A percentile compares a stretch with the other conserved stretches of the same genome.
phyloP scores from a whole-genome alignment of 2,113 vertebrate species.

The Mugil cephalus region DNA sequence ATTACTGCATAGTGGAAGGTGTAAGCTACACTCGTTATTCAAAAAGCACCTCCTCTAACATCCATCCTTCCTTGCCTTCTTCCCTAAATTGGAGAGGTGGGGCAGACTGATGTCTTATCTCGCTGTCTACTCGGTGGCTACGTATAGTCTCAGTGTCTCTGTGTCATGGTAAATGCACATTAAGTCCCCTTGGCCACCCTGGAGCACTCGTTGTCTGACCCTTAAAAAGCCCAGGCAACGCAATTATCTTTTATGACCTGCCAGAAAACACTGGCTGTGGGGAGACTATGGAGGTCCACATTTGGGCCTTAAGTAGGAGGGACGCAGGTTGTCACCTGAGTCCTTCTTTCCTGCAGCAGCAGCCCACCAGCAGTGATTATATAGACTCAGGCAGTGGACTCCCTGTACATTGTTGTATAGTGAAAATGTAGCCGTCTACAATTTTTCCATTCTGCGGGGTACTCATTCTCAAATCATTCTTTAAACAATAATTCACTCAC shows the following conservation, averaged over 20 bases:
- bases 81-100: constrained; percentile 60
- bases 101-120: constrained; percentile 66
- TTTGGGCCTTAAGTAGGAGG: constrained; percentile 28
- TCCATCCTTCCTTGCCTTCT: constrained; percentile 27
- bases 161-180: constrained; percentile 71
- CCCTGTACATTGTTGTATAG: neutral
- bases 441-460: neutral
- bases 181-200: constrained; percentile 78
- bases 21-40: constrained; percentile 20
- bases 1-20: constrained; percentile 2
- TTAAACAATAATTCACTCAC: too few species aligned
- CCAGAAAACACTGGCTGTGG: constrained; percentile 79
- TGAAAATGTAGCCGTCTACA: neutral
- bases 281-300: constrained; percentile 62
- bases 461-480: neutral
- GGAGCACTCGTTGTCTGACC: constrained; percentile 76
- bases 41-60: constrained; percentile 23
- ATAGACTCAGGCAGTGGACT: neutral
- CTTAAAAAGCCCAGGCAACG: constrained; percentile 84
- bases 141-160: constrained; percentile 61
- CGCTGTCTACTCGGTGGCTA: constrained; percentile 50
- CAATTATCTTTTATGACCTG: constrained; percentile 89
- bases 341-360: constrained; percentile 33
- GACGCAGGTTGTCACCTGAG: constrained; percentile 53
- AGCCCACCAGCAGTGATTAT: constrained; percentile 2